Evolutionary conservation across 2,113 vertebrate species (phyloP).

Genomic region (Malaclemys terrapin): DNA sequence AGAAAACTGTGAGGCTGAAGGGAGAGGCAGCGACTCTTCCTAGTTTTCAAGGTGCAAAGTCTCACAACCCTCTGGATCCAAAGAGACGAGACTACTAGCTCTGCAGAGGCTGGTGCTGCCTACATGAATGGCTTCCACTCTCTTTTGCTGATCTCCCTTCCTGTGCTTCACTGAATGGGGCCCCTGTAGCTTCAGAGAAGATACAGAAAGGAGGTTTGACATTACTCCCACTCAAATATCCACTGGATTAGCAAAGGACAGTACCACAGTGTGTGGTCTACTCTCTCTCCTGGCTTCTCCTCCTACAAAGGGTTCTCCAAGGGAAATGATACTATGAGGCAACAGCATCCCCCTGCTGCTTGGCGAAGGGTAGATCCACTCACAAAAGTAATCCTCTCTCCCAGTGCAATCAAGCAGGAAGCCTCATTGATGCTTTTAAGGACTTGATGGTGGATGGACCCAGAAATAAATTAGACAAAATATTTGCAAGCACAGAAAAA

Average conservation of each 20-base stretch:
- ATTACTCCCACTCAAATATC: neutral
- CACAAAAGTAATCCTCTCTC: neutral
- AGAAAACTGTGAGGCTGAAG: neutral
- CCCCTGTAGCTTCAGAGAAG: neutral
- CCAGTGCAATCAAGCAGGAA: neutral
- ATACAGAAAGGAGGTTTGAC: neutral
- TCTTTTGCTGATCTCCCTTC: neutral
- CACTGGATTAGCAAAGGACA: neutral
- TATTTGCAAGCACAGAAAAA: neutral
- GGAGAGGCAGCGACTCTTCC: neutral
- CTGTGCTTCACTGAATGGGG: neutral
- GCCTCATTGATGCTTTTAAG: neutral
- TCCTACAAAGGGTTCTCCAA: neutral
- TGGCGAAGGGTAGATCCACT: neutral
- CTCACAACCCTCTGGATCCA: accelerated
- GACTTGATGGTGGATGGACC: neutral
- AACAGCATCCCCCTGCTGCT: neutral
- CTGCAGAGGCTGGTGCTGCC: neutral
- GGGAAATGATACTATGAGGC: neutral
- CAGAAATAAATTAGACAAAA: neutral
- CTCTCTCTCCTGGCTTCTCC: neutral
- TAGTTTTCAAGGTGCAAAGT: neutral
- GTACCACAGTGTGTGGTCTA: neutral
- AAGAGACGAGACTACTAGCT: neutral
- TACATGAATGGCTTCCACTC: neutral